Conservation (phyloP, 2,797 vertebrate genomes). For the Thaleichthys pacificus region DNA sequence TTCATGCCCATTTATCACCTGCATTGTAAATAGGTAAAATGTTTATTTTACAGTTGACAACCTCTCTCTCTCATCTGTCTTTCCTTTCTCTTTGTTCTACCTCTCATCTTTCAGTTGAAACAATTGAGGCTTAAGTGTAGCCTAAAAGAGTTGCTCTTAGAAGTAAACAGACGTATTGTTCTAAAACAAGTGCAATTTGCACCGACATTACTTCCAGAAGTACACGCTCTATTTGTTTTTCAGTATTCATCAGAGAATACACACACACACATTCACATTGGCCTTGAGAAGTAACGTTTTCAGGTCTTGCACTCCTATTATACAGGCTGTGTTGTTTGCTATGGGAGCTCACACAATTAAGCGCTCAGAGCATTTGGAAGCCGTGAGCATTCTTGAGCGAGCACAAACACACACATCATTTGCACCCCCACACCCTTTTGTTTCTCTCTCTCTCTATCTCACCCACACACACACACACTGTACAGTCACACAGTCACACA, state of each 20-base stretch:
- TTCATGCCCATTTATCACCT: neutral
- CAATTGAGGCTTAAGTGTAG: too few relatives aligned
- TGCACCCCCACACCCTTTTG: neutral
- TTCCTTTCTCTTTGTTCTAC: neutral
- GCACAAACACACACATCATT: neutral
- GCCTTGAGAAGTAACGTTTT: neutral
- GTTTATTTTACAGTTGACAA: neutral
- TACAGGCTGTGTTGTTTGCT: neutral
- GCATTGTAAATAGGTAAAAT: too few relatives aligned
- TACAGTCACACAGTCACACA: neutral
- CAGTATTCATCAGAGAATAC: neutral
- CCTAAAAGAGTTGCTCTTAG: neutral
- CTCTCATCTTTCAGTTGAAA: neutral
- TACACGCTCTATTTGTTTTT: neutral
- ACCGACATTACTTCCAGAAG: neutral
- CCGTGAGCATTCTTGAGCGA: neutral
- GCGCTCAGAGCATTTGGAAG: too few relatives aligned
- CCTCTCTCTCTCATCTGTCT: neutral
- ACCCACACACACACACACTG: neutral
- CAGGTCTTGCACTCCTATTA: neutral
- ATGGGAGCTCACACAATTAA: neutral
- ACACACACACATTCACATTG: neutral
- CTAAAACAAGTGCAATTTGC: conserved; percentile 7
- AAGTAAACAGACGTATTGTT: neutral
- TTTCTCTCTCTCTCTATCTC: neutral